Percentiles rank a stretch among this genome's conserved stretches.
These are phyloP conservation scores for Halisarca cf. caerulea DNA, from an alignment of 37 sponge, comb jelly and placozoan genomes.

Conservation along the genomic window DNA sequence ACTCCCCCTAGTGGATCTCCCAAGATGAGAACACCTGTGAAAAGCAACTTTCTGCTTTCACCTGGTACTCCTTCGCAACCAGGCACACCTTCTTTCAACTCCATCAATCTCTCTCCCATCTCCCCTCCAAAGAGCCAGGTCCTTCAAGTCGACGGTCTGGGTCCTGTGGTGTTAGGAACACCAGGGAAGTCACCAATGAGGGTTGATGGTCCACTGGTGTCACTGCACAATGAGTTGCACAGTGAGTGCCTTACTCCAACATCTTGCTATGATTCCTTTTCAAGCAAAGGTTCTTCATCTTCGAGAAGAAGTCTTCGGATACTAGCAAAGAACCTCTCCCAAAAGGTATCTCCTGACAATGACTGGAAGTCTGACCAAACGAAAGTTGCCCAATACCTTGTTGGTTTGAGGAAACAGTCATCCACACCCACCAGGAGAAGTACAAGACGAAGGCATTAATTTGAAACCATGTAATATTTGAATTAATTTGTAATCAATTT, in stretches of 20 bases:
- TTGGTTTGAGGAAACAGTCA: no score
- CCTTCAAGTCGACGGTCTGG: background rate
- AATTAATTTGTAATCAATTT: no score
- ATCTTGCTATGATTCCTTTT: background rate
- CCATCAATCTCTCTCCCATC: background rate
- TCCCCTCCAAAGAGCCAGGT: background rate
- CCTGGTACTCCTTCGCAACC: background rate
- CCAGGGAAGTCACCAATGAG: background rate
- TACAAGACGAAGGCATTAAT: no score
- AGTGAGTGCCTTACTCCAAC: background rate
- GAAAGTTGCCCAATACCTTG: background rate
- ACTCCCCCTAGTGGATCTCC: background rate
- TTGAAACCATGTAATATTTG: no score
- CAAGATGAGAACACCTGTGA: background rate
- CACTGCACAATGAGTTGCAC: background rate
- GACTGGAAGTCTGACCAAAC: slow-evolving; percentile 4
- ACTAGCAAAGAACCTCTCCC: background rate
- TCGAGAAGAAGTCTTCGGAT: slow-evolving; percentile 1
- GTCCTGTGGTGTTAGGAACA: background rate
- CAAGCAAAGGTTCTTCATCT: no score
- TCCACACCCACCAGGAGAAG: no score
- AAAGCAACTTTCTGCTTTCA: background rate
- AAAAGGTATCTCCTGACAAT: background rate
- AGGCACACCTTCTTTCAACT: background rate
- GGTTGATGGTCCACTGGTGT: background rate